A percentile compares a stretch with the other conserved stretches of the same genome.
These are phyloP conservation scores for Bujurquina vittata DNA, from an alignment of 2,113 vertebrate genomes.

Conservation along the genomic window DNA sequence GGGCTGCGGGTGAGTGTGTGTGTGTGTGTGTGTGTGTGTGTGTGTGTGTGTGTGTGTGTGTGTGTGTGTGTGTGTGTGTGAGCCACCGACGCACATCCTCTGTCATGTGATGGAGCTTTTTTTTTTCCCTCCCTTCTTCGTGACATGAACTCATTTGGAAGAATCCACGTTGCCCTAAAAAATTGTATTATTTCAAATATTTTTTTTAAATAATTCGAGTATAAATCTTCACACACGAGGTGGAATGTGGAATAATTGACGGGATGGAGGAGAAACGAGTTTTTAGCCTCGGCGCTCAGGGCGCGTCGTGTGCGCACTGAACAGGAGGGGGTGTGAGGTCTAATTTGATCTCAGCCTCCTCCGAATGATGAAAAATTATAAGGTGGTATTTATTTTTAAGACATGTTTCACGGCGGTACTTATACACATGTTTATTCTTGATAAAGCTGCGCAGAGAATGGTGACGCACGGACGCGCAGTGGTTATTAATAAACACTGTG, in stretches of 20 bases:
- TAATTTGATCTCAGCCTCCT: background rate
- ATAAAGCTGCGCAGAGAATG: background rate
- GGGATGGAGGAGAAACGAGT: background rate
- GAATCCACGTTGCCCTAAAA: background rate
- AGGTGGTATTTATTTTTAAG: fast-evolving
- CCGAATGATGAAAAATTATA: background rate
- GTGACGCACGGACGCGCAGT: background rate
- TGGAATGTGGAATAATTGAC: background rate
- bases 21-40: background rate
- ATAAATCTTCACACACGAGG: background rate
- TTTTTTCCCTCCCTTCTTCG: background rate
- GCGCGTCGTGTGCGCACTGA: conserved; percentile 50
- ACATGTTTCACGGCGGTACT: background rate
- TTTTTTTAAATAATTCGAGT: fast-evolving
- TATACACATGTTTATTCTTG: background rate
- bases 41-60: background rate
- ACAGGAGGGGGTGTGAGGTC: background rate
- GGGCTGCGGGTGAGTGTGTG: background rate
- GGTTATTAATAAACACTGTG: background rate
- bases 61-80: background rate
- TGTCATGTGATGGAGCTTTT: conserved; percentile 1
- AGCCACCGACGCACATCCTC: conserved; percentile 4
- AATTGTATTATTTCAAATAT: fast-evolving
- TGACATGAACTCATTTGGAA: background rate
- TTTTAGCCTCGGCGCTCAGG: conserved; percentile 10